phyloP scores from a whole-genome alignment of 2,888 invertebrate species.

The Drosophila koepferae region DNA sequence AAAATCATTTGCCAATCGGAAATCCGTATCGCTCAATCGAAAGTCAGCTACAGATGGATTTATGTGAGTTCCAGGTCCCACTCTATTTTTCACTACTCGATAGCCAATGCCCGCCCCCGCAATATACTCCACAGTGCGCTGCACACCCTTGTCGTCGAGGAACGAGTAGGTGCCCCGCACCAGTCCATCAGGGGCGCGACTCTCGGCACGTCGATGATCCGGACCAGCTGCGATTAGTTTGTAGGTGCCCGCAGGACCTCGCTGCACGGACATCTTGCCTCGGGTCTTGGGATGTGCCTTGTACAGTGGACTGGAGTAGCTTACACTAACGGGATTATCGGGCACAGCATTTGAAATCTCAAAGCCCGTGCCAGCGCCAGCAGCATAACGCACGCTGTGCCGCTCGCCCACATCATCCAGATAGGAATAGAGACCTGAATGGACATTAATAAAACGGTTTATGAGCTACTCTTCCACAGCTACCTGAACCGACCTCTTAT shows the following conservation, averaged over 20 bases:
- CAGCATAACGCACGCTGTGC: slow-evolving; percentile 91
- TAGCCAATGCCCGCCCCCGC: slow-evolving; percentile 92
- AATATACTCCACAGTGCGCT: slow-evolving; percentile 91
- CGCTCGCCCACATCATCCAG: slow-evolving; percentile 91
- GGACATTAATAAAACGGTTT: background rate
- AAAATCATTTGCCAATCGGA: slow-evolving; percentile 82
- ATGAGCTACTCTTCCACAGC: too few species aligned
- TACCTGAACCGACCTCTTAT: slow-evolving; percentile 86
- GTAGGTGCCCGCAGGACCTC: slow-evolving; percentile 91
- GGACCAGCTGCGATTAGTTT: slow-evolving; percentile 91
- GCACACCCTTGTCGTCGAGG: slow-evolving; percentile 91
- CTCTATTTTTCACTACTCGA: slow-evolving; percentile 89
- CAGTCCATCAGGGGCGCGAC: slow-evolving; percentile 90
- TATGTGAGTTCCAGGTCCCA: slow-evolving; percentile 87
- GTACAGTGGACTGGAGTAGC: slow-evolving; percentile 88
- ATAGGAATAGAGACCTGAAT: slow-evolving; percentile 88
- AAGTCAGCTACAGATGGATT: slow-evolving; percentile 86
- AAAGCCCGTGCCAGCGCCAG: slow-evolving; percentile 91
- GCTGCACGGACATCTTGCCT: slow-evolving; percentile 90
- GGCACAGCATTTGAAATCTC: slow-evolving; percentile 90
- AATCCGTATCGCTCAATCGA: slow-evolving; percentile 83
- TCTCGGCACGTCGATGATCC: slow-evolving; percentile 91
- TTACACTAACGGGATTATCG: slow-evolving; percentile 88
- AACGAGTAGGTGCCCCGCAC: slow-evolving; percentile 92
- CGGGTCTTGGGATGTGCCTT: slow-evolving; percentile 88